Percentiles rank a stretch among this genome's conserved stretches.
Evolutionary conservation across 2,888 invertebrate species (phyloP).

Genomic region (Drymonia ruficornis): DNA sequence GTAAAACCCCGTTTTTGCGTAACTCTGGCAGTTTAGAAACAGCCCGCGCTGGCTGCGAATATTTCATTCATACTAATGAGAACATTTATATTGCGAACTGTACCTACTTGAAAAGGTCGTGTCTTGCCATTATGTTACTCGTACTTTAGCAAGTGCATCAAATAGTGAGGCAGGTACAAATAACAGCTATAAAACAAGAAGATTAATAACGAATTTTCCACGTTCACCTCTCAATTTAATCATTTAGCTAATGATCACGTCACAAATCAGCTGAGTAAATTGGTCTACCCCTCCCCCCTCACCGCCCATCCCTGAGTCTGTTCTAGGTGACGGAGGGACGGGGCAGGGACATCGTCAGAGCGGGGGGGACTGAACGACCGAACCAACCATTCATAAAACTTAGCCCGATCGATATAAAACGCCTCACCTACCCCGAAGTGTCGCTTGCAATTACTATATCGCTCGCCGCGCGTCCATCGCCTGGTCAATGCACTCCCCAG

Average conservation of each 20-base stretch:
- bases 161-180: neutral
- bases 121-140: neutral
- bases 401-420: slow-evolving; percentile 73
- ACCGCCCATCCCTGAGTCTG: slow-evolving; percentile 11
- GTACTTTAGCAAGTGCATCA: neutral
- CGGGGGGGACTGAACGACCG: slow-evolving; percentile 26
- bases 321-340: slow-evolving; percentile 36
- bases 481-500: slow-evolving; percentile 38
- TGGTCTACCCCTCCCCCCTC: slow-evolving; percentile 38
- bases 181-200: too few relatives aligned
- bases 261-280: slow-evolving; percentile 64
- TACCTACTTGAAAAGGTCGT: slow-evolving; percentile 3
- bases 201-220: slow-evolving; percentile 3
- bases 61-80: slow-evolving; percentile 5
- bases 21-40: slow-evolving; percentile 1
- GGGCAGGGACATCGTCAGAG: slow-evolving; percentile 14
- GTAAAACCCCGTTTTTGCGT: too few relatives aligned
- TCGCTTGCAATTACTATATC: slow-evolving; percentile 37
- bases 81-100: slow-evolving; percentile 1
- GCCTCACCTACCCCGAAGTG: slow-evolving; percentile 50
- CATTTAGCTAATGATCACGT: slow-evolving; percentile 53
- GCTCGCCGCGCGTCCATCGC: slow-evolving; percentile 26
- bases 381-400: slow-evolving; percentile 78
- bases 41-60: neutral
- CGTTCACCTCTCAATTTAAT: slow-evolving; percentile 47